Base-by-base conservation (phyloP, 2,113 vertebrate species). In the Oenanthe melanoleuca region DNA sequence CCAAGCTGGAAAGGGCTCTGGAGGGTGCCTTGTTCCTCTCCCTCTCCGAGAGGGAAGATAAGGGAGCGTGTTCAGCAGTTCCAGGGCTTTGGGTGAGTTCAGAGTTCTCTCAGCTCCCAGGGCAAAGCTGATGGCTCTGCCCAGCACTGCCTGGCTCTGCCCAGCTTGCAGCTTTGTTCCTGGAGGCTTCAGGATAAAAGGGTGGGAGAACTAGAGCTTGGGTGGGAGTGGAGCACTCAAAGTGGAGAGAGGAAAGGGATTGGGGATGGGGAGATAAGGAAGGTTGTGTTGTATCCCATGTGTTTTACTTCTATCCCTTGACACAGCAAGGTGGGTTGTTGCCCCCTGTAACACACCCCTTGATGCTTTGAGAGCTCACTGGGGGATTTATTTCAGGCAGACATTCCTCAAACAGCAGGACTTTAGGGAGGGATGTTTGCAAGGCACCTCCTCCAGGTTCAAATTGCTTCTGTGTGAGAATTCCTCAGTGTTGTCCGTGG, bases 401-500 rank as follows among this genome's bases (percentile, higher is more conserved):
- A 7, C 4, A 0, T 38, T 70, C 69, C 56, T 37, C 74, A 52
- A 2, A 47, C 69, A 37, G 37, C 3, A 8, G 12, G 38, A 70
- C 42, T 79, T 52, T 1, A 19, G 25, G 70, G 22, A 24, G 2
- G 0, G 17, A 23, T 25, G 25, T 44, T 24, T 60, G 21, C 16
- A 8, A 10, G 9, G 29, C 0, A 0, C 37, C 70, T 84, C 25
- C 34, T 31, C 33, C 67, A 34, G 37, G 17, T 31, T 24, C 9
- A 60, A 1, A 6, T 2, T 26, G 20, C n/a, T 61, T 11, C 47
- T n/a, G 28, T 3, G 5, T 12, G 74, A 25, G 60, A 26, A 17
- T 49, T 23, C 16, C 81, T 65, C 1, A 0, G 1, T 26, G 78
- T 2, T 49, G 14, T 13, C 70, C 6, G 0, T 14, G 61, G 57